phyloP scores from a whole-genome alignment of 2,797 vertebrate genomes.

The Pangasius djambal region DNA sequence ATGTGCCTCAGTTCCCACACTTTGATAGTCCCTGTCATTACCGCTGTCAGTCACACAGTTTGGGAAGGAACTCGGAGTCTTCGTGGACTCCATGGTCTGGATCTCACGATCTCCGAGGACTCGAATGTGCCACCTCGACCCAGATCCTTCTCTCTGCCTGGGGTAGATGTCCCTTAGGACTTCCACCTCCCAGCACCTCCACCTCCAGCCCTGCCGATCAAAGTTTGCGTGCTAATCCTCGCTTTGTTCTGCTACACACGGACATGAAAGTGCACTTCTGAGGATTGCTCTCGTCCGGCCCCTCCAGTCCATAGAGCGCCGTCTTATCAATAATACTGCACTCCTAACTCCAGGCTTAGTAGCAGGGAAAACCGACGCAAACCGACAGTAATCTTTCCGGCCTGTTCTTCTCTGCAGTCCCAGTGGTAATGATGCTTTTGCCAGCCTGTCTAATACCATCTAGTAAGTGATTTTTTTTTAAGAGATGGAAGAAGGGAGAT shows the following conservation, averaged over 20 bases:
- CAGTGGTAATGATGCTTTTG: constrained; percentile 82
- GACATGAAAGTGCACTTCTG: constrained; percentile 84
- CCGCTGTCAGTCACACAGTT: constrained; percentile 63
- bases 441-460: constrained; percentile 86
- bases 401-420: constrained; percentile 73
- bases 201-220: constrained; percentile 72
- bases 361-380: constrained; percentile 73
- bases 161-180: constrained; percentile 51
- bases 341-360: constrained; percentile 66
- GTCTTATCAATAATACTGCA: constrained; percentile 79
- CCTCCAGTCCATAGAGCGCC: constrained; percentile 70
- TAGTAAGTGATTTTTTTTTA: constrained; percentile 84
- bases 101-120: constrained; percentile 40
- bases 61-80: constrained; percentile 41
- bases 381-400: constrained; percentile 81
- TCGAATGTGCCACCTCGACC: constrained; percentile 42
- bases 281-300: constrained; percentile 76
- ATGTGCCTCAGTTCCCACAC: constrained; percentile 70
- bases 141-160: constrained; percentile 27
- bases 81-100: not conserved
- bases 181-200: constrained; percentile 56
- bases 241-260: constrained; percentile 84
- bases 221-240: constrained; percentile 77
- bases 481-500: constrained; percentile 57
- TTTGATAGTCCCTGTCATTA: constrained; percentile 59